Conservation (phyloP, 1,140 invertebrate species). For the Apis mellifera region Amel_HAv3.1 CM009944.2:2041501-2042000, state of each 20-base stretch:
- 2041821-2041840: conserved; percentile 81
- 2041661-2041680: too few species aligned
- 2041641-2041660: not conserved
- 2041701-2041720: conserved; percentile 59
- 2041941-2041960: conserved; percentile 59
- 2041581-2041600: not conserved
- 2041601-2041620: not conserved
- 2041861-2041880: conserved; percentile 59
- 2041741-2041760: conserved; percentile 32
- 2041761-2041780: conserved; percentile 9
- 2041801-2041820: conserved; percentile 76
- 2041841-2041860: conserved; percentile 75
- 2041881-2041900: conserved; percentile 77
- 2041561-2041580: too few species aligned
- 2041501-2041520: too few species aligned
- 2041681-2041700: not conserved
- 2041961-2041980: conserved; percentile 62
- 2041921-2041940: conserved; percentile 37
- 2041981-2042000: conserved; percentile 68
- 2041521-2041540: not conserved
- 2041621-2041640: not conserved
- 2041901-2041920: conserved; percentile 68
- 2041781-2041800: conserved; percentile 60
- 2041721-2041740: conserved; percentile 60
- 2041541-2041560: not conserved